Evolutionary conservation across 1,140 invertebrate genomes (phyloP), one percentile per base, ranked within the genome.

Genomic region (Drosophila nigrodunni): DNA sequence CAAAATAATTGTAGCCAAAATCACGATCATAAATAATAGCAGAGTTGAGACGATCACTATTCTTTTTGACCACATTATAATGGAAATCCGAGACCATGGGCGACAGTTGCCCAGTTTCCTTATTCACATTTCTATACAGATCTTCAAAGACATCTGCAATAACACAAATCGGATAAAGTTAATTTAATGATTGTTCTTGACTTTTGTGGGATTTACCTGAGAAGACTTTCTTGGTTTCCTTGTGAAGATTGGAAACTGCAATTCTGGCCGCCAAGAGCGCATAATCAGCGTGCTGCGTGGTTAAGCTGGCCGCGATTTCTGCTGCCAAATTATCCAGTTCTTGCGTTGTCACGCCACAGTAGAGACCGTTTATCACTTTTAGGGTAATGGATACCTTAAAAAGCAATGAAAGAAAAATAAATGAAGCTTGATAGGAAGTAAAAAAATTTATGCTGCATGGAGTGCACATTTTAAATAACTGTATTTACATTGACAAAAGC

Each of bases 1-100:
- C 99, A 95, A 99, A 99, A 92, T 99, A 99, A 92, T 98, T 99
- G 92, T 99, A 99, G 64, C 94, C 96, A 91, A 98, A 99, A 93
- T 99, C 99, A 78, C 99, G 95, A 88, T 99, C 98, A 93, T 99
- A 99, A 55, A 99, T 97, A 79, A 99, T 99, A 3, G 97, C 96
- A n/a, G 98, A 98, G 93, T 99, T 98, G 1, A 99, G 92, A 85
- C 94, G 94, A 64, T 98, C 97, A 34, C 97, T 96, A 94, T 99
- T 95, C 34, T 96, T 94, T 93, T 96, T 95, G 2, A 99, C 96
- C 52, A 99, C 95, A 41, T 97, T 94, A 76, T 97, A 95, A 86
- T 97, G 95, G 61, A 95, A 94, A 25, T 98, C 95, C 1, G 97
- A 97, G 58, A 99, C 97, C 95, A 99, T 96, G 2, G 98, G 97